Evolutionary conservation across 2,888 invertebrate species (phyloP).

Genomic region (Homarus gammarus): DNA sequence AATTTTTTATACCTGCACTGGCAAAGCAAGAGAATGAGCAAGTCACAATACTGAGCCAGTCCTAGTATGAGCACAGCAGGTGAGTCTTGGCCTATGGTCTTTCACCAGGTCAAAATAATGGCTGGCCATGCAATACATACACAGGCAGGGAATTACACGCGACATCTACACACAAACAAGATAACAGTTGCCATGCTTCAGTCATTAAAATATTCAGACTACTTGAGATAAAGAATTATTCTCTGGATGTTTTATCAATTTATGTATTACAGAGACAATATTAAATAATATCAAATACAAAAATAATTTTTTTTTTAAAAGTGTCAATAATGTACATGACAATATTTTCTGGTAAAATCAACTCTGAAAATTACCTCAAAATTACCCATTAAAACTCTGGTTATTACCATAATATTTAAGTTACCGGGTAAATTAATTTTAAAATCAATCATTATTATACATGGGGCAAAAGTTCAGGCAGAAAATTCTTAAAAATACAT

Average conservation of each 20-base stretch:
- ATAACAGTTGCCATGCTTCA: conserved; percentile 6
- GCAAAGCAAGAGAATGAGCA: not conserved
- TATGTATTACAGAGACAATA: not conserved
- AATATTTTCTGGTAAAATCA: no score
- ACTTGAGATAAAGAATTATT: not conserved
- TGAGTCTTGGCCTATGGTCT: conserved; percentile 25
- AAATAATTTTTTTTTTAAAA: no score
- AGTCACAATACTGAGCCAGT: not conserved
- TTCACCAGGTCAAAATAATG: conserved; percentile 19
- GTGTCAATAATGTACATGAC: no score
- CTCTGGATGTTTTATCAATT: not conserved
- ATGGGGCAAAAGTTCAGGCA: no score
- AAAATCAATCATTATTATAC: no score
- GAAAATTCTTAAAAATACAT: no score
- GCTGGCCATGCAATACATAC: conserved; percentile 39
- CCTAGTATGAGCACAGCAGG: conserved; percentile 40
- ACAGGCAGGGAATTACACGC: conserved; percentile 16
- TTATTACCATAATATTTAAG: no score
- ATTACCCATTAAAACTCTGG: no score
- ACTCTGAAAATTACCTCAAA: no score
- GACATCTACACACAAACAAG: conserved; percentile 5
- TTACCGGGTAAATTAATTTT: no score
- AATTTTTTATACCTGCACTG: not conserved
- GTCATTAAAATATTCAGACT: not conserved
- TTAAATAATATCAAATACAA: no score